A percentile compares a stretch with the other conserved stretches of the same genome.
These are phyloP conservation scores for Spilogale gracilis DNA, from an alignment of 2,113 vertebrate genomes.

Conservation along the genomic window DNA sequence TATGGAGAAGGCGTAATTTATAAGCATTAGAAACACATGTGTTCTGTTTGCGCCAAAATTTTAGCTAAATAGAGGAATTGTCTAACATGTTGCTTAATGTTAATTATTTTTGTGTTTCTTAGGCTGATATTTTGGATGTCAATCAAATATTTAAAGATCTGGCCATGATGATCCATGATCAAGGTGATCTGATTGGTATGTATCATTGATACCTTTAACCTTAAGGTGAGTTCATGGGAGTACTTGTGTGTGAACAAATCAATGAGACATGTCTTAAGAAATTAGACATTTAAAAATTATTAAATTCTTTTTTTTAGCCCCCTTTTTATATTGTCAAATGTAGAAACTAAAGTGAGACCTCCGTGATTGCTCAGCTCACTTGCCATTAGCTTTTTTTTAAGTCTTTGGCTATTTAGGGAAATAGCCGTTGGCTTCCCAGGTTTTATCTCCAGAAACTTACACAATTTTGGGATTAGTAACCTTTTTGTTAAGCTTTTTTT, in stretches of 20 bases:
- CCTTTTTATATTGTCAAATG: conserved; percentile 18
- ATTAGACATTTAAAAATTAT: conserved; percentile 54
- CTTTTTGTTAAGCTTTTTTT: conserved; percentile 15
- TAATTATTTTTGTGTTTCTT: conserved; percentile 72
- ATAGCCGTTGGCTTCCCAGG: conserved; percentile 1
- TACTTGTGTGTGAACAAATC: conserved; percentile 30
- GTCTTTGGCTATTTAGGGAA: conserved; percentile 44
- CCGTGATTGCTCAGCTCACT: neutral
- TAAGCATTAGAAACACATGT: conserved; percentile 23
- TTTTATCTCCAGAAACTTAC: conserved; percentile 19
- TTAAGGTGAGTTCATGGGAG: conserved; percentile 54
- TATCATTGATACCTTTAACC: conserved; percentile 64
- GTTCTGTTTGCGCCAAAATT: conserved; percentile 23
- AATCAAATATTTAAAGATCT: conserved; percentile 99
- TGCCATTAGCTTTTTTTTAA: neutral
- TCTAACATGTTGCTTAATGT: conserved; percentile 60
- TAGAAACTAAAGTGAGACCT: neutral
- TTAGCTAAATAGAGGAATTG: conserved; percentile 23
- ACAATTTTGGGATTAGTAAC: neutral
- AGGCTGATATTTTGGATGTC: conserved; percentile 98
- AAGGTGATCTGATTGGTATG: conserved; percentile 98
- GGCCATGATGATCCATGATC: conserved; percentile 99
- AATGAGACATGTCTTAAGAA: neutral
- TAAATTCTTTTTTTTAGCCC: conserved; percentile 11
- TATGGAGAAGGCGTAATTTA: conserved; percentile 1